These are phyloP conservation scores for Tenualosa thibaudeaui DNA, from an alignment of 2,797 vertebrate genomes.

Conservation along the genomic window DNA sequence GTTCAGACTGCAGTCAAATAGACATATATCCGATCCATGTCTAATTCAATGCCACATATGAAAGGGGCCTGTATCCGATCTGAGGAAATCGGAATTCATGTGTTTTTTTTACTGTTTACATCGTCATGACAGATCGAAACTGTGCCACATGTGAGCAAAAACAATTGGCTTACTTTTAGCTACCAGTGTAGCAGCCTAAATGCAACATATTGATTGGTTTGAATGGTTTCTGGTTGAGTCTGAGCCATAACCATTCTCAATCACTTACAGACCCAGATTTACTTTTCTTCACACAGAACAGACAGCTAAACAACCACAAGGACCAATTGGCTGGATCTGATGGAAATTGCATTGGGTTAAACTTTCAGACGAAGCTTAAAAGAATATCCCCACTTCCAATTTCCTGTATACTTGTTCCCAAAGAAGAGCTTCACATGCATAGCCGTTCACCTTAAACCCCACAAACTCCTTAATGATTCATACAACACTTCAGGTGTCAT, in stretches of 20 bases:
- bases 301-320: neutral
- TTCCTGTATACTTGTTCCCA: neutral
- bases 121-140: no score
- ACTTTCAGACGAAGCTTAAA: neutral
- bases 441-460: slow-evolving; percentile 25
- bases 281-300: neutral
- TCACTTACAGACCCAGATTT: neutral
- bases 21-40: no score
- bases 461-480: slow-evolving; percentile 11
- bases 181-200: neutral
- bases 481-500: slow-evolving; percentile 25
- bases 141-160: no score
- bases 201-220: neutral
- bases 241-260: neutral
- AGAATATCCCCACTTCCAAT: neutral
- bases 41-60: no score
- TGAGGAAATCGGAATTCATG: no score
- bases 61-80: no score
- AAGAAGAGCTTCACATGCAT: neutral
- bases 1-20: no score
- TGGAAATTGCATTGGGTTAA: neutral
- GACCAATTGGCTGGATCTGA: neutral
- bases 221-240: neutral
- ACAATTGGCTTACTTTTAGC: no score
- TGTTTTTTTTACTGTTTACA: no score